Conservation (phyloP, 2,888 invertebrate genomes). For the Pegoplata infirma region DNA sequence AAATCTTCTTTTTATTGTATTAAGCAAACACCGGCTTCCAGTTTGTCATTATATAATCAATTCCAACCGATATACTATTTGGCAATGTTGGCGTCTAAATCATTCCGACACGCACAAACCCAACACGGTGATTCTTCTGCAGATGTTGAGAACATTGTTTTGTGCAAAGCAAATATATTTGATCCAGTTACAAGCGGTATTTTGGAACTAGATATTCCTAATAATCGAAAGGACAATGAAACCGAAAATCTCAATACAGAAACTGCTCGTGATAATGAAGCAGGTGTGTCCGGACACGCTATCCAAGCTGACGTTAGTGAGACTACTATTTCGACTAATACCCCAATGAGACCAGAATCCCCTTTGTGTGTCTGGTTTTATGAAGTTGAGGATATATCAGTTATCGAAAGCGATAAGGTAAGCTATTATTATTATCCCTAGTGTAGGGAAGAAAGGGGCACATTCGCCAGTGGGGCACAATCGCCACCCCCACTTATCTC, state of each 20-base stretch:
- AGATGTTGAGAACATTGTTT: constrained; percentile 73
- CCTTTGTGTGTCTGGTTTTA: constrained; percentile 68
- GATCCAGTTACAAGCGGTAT: constrained; percentile 2
- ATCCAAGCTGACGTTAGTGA: too few relatives aligned
- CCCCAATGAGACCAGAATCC: not conserved
- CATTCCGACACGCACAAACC: constrained; percentile 69
- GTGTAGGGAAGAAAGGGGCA: too few relatives aligned
- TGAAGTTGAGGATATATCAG: constrained; percentile 51
- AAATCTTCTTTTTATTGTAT: not conserved
- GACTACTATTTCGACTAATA: too few relatives aligned
- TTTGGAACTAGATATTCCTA: too few relatives aligned
- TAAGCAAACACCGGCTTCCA: not conserved
- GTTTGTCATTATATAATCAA: not conserved
- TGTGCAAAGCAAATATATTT: constrained; percentile 66
- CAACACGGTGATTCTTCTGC: constrained; percentile 71
- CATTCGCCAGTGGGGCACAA: too few relatives aligned
- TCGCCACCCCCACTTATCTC: too few relatives aligned
- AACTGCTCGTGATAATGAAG: too few relatives aligned
- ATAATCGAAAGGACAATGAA: too few relatives aligned
- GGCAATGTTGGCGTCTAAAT: constrained; percentile 24
- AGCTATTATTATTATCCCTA: too few relatives aligned
- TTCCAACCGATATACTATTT: constrained; percentile 6
- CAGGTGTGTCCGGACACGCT: too few relatives aligned
- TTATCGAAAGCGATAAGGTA: not conserved
- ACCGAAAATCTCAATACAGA: not conserved